Conservation (phyloP, 2,113 vertebrate species). For the Phalacrocorax brasilianus region DNA sequence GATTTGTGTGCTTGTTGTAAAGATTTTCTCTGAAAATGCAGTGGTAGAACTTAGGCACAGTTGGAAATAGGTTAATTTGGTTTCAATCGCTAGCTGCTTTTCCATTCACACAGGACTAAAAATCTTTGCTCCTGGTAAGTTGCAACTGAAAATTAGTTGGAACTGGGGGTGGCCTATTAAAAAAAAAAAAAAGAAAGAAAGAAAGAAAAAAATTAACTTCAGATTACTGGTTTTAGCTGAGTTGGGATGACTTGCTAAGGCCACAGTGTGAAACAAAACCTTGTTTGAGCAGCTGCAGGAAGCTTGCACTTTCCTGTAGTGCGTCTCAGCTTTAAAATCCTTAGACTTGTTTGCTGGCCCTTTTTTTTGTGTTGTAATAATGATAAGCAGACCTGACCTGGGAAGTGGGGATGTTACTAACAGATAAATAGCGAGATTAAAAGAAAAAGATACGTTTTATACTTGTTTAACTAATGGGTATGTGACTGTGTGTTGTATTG, state of each 20-base stretch:
- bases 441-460: background rate
- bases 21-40: conserved; percentile 9
- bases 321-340: background rate
- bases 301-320: background rate
- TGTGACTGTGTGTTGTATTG: background rate
- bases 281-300: conserved; percentile 1
- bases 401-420: background rate
- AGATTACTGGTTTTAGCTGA: background rate
- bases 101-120: background rate
- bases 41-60: background rate
- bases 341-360: conserved; percentile 3
- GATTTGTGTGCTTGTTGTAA: background rate
- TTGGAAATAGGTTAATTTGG: conserved; percentile 47
- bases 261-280: background rate
- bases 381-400: background rate
- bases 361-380: background rate
- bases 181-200: no score
- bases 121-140: background rate
- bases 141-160: conserved; percentile 13
- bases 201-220: background rate
- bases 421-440: background rate
- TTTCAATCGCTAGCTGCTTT: conserved; percentile 44
- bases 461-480: background rate
- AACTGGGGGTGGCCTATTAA: background rate
- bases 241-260: background rate